Evolutionary conservation across 2,888 invertebrate genomes (phyloP), one percentile per base, ranked within the genome.

Genomic region (Heliconius aoede): DNA sequence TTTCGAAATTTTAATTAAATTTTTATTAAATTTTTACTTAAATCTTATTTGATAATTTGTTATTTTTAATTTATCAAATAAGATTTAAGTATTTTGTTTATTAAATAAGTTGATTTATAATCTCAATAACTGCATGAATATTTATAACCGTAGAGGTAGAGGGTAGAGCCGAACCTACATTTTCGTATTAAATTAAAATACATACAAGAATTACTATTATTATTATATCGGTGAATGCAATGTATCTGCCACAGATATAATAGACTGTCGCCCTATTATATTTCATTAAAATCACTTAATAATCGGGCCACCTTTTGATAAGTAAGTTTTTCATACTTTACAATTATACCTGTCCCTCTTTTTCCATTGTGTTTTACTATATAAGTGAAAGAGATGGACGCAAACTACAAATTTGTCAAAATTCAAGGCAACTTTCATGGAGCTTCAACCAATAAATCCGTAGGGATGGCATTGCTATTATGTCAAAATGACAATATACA

Each of bases 401-500:
- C 79, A 76, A 69, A 78, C 73, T 40, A 86, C 67, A 80, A 80
- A 82, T 89, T 89, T 88, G 86, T 91, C 87, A 89, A 88, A 90
- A 90, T 86, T 82, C 84, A 85, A 86, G 85, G 88, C 88, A 90
- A 90, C 91, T 93, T 92, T 93, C 91, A 89, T 92, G 90, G 85
- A 87, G 88, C 89, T 92, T 91, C 90, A 88, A 91, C 92, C 92
- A 94, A 93, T 93, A 92, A 91, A 89, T 86, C 89, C 87, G 86
- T 88, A 86, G 90, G 91, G 93, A 93, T 93, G 92, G 90, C 87
- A 90, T 86, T 82, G 87, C 94, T 94, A 94, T 94, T 94, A 93
- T 94, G 91, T 92, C 91, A 90, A 90, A 91, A 91, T 93, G 91
- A 94, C 93, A 94, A 94, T 93, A 93, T 91, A 92, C 90, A 91